phyloP scores from a whole-genome alignment of 2,797 vertebrate species.

The Lophotriccus pileatus region DNA sequence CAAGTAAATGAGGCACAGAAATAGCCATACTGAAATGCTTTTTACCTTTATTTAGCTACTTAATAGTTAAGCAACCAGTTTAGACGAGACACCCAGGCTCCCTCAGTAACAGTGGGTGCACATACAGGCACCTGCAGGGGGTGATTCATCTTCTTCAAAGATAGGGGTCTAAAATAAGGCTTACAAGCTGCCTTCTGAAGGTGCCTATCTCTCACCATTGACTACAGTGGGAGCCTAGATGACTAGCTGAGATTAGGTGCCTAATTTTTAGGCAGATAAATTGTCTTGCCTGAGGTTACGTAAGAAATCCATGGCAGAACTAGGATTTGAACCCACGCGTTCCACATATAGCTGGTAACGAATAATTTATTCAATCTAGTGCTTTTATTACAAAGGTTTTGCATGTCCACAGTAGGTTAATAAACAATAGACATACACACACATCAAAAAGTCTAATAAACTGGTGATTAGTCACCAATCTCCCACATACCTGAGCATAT shows the following conservation, averaged over 20 bases:
- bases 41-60: constrained; percentile 9
- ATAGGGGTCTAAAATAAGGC: not conserved
- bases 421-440: not conserved
- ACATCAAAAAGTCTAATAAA: not conserved
- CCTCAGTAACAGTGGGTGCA: not conserved
- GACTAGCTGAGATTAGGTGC: constrained; percentile 61
- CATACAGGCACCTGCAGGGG: constrained; percentile 39
- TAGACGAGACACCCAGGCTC: constrained; percentile 44
- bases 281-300: constrained; percentile 39
- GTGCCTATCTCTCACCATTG: constrained; percentile 36
- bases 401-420: not conserved
- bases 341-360: not conserved
- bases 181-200: constrained; percentile 22
- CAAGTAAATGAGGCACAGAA: not conserved
- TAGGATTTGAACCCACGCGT: not conserved
- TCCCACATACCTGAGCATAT: not conserved
- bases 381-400: not conserved
- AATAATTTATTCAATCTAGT: not conserved
- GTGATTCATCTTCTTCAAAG: constrained; percentile 65
- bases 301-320: constrained; percentile 11
- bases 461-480: not conserved
- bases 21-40: not conserved
- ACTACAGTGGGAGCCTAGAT: constrained; percentile 62
- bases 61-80: not conserved
- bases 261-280: constrained; percentile 58